A percentile compares a stretch with the other conserved stretches of the same genome.
phyloP scores from a whole-genome alignment of 1,140 invertebrate species.

The Ostrea edulis region DNA sequence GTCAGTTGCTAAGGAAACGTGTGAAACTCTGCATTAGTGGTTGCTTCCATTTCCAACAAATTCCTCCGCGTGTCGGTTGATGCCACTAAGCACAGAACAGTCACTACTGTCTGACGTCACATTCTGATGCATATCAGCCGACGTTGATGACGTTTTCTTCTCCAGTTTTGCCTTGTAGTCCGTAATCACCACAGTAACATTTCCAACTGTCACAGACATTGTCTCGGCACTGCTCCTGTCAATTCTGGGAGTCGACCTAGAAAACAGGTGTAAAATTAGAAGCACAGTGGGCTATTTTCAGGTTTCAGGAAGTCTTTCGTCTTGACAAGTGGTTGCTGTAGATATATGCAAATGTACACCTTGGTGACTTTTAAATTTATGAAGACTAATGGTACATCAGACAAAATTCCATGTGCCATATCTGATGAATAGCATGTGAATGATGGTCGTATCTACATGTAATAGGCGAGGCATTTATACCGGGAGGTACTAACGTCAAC shows the following conservation, averaged over 20 bases:
- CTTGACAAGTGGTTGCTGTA: constrained; percentile 28
- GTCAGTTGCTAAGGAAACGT: neutral
- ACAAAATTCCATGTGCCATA: neutral
- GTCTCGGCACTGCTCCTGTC: constrained; percentile 93
- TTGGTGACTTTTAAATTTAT: constrained; percentile 1
- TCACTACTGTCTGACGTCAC: constrained; percentile 67
- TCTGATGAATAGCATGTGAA: constrained; percentile 4
- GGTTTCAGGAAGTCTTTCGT: constrained; percentile 13
- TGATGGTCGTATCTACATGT: neutral
- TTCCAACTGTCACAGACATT: constrained; percentile 96
- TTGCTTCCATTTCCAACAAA: neutral
- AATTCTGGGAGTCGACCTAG: constrained; percentile 84
- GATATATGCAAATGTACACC: constrained; percentile 22
- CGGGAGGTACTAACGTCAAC: neutral
- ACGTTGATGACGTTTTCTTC: constrained; percentile 60
- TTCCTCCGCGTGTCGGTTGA: constrained; percentile 43
- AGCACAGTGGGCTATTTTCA: neutral
- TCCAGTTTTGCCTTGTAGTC: constrained; percentile 96
- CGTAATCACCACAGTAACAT: constrained; percentile 97
- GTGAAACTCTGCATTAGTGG: neutral
- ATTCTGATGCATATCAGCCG: constrained; percentile 66
- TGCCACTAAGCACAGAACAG: constrained; percentile 49
- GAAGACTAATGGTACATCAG: constrained; percentile 4
- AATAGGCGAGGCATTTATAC: neutral
- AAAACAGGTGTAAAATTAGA: constrained; percentile 41